phyloP scores from a whole-genome alignment of 2,113 vertebrate species.

The Heterochromis multidens region DNA sequence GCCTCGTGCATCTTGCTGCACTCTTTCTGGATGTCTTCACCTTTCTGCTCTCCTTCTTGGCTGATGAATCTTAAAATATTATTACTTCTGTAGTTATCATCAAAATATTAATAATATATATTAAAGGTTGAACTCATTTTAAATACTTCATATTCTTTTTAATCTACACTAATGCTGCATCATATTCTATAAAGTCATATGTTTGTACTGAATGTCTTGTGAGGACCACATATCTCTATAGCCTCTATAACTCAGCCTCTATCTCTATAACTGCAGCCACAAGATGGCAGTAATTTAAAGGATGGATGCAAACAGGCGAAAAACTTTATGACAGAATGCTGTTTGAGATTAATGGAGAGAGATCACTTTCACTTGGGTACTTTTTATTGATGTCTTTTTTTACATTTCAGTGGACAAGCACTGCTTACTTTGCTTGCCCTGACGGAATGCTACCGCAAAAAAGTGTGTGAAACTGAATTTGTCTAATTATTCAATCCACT shows the following conservation, averaged over 20 bases:
- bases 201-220: too few relatives aligned
- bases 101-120: neutral
- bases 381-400: neutral
- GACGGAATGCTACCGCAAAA: neutral
- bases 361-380: neutral
- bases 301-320: neutral
- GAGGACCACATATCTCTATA: neutral
- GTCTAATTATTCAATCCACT: fast-evolving
- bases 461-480: neutral
- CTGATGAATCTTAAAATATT: neutral
- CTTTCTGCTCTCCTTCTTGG: too few relatives aligned
- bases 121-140: too few relatives aligned
- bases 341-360: neutral
- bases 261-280: neutral
- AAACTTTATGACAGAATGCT: neutral
- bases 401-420: neutral
- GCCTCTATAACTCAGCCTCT: too few relatives aligned
- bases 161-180: too few relatives aligned
- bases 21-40: too few relatives aligned
- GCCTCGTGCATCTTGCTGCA: neutral
- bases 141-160: too few relatives aligned
- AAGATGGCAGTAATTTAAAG: neutral
- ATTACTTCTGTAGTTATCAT: neutral
- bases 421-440: neutral
- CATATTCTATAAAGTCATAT: too few relatives aligned